phyloP scores from a whole-genome alignment of 2,797 vertebrate species.

The Crax fasciolata region DNA sequence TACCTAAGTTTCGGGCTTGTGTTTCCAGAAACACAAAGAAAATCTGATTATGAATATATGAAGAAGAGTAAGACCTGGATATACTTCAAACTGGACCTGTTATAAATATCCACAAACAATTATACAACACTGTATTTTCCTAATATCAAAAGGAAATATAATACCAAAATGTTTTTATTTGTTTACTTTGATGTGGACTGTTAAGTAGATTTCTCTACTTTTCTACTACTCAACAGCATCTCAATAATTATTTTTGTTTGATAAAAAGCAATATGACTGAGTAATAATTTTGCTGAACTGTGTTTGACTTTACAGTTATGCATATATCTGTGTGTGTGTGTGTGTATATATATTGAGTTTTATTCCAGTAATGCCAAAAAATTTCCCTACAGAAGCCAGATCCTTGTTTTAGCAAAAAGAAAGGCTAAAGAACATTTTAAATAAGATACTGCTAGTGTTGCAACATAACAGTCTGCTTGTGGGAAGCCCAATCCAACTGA shows the following conservation, averaged over 20 bases:
- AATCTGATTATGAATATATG: not conserved
- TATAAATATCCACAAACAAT: not conserved
- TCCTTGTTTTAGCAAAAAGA: not conserved
- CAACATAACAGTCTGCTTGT: not conserved
- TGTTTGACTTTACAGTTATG: not conserved
- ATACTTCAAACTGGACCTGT: not conserved
- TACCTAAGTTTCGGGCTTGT: not conserved
- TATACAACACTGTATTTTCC: rapidly evolving
- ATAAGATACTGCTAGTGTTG: not conserved
- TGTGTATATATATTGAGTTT: not conserved
- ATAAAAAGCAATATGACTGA: not conserved
- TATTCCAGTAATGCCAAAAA: not conserved
- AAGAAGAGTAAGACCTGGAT: not conserved
- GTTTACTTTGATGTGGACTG: not conserved
- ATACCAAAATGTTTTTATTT: not conserved
- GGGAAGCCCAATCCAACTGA: not conserved
- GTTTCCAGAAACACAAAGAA: not conserved
- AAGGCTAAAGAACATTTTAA: not conserved
- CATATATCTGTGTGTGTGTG: no score
- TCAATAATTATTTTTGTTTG: not conserved
- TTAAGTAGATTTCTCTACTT: not conserved
- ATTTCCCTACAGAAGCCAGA: not conserved
- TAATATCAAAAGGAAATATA: not conserved
- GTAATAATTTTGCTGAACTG: not conserved
- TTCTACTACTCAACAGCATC: not conserved